phyloP scores from a whole-genome alignment of 35 echinoderm and acorn worm genomes.

The Apostichopus parvimensis region DNA sequence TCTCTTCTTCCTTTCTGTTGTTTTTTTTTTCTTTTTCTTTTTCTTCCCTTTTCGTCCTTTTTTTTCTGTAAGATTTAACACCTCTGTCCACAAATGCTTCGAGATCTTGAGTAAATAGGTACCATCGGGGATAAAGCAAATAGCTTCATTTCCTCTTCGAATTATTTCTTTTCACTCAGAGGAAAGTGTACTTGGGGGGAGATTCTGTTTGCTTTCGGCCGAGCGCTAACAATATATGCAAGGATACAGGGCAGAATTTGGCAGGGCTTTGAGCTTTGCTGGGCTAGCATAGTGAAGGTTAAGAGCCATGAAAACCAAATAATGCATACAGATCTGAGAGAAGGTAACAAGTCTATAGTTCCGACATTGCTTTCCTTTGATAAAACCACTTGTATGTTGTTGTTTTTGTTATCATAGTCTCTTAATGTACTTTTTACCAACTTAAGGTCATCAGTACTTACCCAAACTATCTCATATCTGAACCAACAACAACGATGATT shows the following conservation, averaged over 20 bases:
- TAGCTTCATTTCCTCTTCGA: slow-evolving; percentile 30
- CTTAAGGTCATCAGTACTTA: no score
- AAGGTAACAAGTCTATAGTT: no score
- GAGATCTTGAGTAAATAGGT: slow-evolving; percentile 13
- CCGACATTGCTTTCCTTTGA: no score
- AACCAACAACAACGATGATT: no score
- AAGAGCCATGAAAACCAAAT: not conserved
- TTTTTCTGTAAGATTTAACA: not conserved
- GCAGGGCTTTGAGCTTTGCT: not conserved
- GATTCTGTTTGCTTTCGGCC: slow-evolving; percentile 3
- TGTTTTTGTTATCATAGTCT: no score
- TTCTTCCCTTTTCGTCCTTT: no score
- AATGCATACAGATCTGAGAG: no score
- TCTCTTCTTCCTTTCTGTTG: no score
- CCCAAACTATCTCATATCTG: no score
- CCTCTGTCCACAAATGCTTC: slow-evolving; percentile 9
- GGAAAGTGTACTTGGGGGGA: not conserved
- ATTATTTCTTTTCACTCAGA: slow-evolving; percentile 10
- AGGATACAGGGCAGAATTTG: not conserved
- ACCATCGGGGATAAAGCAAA: not conserved
- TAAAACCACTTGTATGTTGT: no score
- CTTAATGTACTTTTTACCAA: no score
- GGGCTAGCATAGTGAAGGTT: not conserved
- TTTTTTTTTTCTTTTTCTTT: no score
- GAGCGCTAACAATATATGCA: slow-evolving; percentile 20